phyloP scores from a whole-genome alignment of 2,113 vertebrate species.

The Labrus mixtus region DNA sequence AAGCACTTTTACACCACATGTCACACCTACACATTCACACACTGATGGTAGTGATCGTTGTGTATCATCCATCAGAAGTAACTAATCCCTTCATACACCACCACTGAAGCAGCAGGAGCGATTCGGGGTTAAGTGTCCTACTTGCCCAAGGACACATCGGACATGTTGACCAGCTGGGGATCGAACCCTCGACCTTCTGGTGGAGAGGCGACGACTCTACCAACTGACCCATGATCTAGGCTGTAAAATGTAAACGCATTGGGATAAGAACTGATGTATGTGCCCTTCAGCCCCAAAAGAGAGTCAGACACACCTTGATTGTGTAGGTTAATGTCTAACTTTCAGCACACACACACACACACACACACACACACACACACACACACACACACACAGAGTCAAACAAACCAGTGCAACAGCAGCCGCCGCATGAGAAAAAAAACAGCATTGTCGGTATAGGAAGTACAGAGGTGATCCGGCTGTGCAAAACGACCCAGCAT shows the following conservation, averaged over 20 bases:
- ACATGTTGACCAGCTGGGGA: no score
- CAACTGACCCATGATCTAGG: no score
- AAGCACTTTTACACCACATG: no score
- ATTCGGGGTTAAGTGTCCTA: no score
- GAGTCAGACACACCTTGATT: slow-evolving; percentile 50
- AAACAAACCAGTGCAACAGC: slow-evolving; percentile 32
- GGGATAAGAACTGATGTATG: slow-evolving; percentile 50
- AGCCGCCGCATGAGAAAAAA: slow-evolving; percentile 59
- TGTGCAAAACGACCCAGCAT: slow-evolving; percentile 63
- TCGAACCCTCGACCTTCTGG: no score
- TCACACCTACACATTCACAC: no score
- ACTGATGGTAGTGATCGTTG: no score
- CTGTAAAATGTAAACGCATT: slow-evolving; percentile 34
- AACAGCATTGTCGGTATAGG: slow-evolving; percentile 57
- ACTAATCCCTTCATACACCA: no score
- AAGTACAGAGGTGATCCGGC: slow-evolving; percentile 68
- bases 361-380: neutral
- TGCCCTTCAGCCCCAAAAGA: slow-evolving; percentile 55
- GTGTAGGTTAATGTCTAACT: slow-evolving; percentile 70
- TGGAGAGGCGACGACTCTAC: no score
- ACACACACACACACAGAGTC: neutral
- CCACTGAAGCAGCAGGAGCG: no score
- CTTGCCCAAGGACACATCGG: no score
- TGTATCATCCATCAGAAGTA: no score
- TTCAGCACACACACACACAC: slow-evolving; percentile 17